These are phyloP conservation scores for Neoscelio sp. DNA, from an alignment of 2,888 invertebrate genomes.

Conservation along the genomic window DNA sequence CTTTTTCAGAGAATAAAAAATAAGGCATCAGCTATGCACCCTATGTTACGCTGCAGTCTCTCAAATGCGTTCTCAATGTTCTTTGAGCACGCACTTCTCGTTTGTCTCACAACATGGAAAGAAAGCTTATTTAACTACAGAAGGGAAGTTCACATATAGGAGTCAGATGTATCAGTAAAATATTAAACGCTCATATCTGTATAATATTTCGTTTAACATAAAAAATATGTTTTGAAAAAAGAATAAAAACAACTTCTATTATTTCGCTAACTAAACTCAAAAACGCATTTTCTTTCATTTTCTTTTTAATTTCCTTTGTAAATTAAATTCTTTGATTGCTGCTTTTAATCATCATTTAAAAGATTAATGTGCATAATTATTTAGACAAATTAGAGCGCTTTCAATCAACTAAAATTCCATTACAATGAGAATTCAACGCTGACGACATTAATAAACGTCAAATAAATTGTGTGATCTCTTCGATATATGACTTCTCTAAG, in stretches of 20 bases:
- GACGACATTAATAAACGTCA: slow-evolving; percentile 4
- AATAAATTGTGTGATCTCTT: neutral
- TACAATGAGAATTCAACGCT: slow-evolving; percentile 1
- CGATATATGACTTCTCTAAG: neutral
- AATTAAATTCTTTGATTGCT: too few species aligned
- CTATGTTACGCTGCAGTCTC: slow-evolving; percentile 32
- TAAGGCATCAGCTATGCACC: slow-evolving; percentile 56
- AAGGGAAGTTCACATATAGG: slow-evolving; percentile 26
- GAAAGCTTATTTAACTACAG: slow-evolving; percentile 26
- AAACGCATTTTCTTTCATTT: too few species aligned
- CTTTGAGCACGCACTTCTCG: slow-evolving; percentile 55
- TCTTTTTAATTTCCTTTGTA: too few species aligned
- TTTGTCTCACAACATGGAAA: slow-evolving; percentile 44
- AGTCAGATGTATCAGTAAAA: neutral
- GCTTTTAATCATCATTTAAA: too few species aligned
- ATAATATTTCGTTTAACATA: too few species aligned
- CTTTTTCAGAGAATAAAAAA: slow-evolving; percentile 5
- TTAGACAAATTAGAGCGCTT: neutral
- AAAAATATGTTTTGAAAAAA: too few species aligned
- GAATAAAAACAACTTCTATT: too few species aligned
- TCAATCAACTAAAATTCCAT: neutral
- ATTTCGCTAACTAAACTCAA: too few species aligned
- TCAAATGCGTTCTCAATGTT: slow-evolving; percentile 50
- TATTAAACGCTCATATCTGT: neutral
- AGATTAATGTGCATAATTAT: neutral